Evolutionary conservation across 1,140 invertebrate species (phyloP), one percentile per base, ranked within the genome.

Genomic region (Vanessa atalanta): DNA sequence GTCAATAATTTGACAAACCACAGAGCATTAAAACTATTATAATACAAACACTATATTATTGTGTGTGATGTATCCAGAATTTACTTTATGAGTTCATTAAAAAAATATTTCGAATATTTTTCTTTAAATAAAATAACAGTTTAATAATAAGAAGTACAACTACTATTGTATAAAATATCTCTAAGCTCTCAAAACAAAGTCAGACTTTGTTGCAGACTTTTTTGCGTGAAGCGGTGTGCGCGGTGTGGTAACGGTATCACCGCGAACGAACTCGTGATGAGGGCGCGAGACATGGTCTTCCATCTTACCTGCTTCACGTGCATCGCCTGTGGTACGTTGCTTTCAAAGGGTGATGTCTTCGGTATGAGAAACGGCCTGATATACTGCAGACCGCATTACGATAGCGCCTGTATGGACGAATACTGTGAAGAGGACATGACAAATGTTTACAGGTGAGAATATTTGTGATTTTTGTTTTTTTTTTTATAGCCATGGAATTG

Each of bases 241-340:
- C 94, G 97, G 60, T 99, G 98, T 87, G 95, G 96, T 15, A 95
- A 96, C 48, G 96, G 96, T 0, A 97, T 99, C 82, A 96, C 96
- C 14, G 95, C 97, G n/a, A 96, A 96, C 78, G 98, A 99, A 93
- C 93, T 98, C 82, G 98, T 99, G 83, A 99, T 98, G 97, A 93
- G 97, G 75, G 97, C 97, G 0, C 92, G 96, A 43, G 97, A 97
- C 78, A 94, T 96, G 79, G 97, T 98, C 60, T 99, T 97, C 91
- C 98, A 99, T 90, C 94, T 98, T 64, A 95, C 96, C 73, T 99
- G 98, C 93, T 99, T 99, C 93, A 96, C 96, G 3, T 99, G 98
- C 88, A 95, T 96, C 20, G 95, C 96, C 65, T 99, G 98, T 92
- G 96, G 97, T 67, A 94, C 94, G 14, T 94, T 95, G 31, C 91